Evolutionary conservation across 2,113 vertebrate species (phyloP), one percentile per base, ranked within the genome.

Genomic region (Agapornis roseicollis): DNA sequence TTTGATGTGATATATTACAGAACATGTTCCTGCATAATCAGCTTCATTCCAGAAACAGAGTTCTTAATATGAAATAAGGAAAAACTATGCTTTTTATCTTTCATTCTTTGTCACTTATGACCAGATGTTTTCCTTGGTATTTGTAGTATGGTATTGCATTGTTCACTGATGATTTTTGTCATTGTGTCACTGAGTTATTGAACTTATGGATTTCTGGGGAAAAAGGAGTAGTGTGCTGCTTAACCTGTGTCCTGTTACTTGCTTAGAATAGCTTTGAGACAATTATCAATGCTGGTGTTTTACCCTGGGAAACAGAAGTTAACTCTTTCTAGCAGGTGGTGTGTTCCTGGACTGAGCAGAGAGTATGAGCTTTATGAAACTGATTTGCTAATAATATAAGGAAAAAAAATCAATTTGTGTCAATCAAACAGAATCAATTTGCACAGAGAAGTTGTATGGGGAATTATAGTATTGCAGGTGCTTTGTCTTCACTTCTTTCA

Each of bases 1-100:
- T 96, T 93, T 94, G 92, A 90, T 87, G 72, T 69, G 77, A 90
- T 83, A 90, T 55, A 78, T 88, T 92, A 92, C 69, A 90, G 94
- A 96, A 88, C 65, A 84, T 84, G 28, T 65, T 94, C 86, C 88
- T 86, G 31, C 92, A 64, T 15, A 92, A 61, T 53, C 61, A 84
- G 44, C 23, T 85, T 69, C 61, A 52, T 74, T 93, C 73, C 65
- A 56, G 69, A 88, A 97, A 72, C 52, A 80, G 60, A 8, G 13
- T 80, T 88, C 77, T 71, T 90, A 41, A 46, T 44, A 76, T 16
- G 24, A 94, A 95, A 88, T 90, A 87, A 63, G 37, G 83, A 87
- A 94, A 90, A 92, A 1, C 2, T 58, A n/a, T 37, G 17, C 27
- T 83, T 91, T 89, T 90, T 72, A 25, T 78, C 25, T 91, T 89